Base-by-base conservation (phyloP, 2,888 invertebrate species). In the Thymelicus acteon region DNA sequence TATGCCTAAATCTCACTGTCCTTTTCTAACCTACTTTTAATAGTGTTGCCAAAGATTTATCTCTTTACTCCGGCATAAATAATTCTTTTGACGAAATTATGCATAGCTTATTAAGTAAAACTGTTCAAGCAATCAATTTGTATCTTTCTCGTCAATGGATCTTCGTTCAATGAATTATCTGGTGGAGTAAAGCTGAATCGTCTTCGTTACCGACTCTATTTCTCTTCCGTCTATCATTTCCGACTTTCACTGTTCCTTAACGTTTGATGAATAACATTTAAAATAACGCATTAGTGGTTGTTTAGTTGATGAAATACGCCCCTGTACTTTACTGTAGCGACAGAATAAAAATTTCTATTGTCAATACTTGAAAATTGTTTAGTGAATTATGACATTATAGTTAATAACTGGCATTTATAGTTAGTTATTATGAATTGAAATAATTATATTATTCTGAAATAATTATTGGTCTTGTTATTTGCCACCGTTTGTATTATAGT, bases 381-480 rank as follows among this genome's bases (percentile, higher is more conserved):
- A 91, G 89, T 84, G 80, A 85, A 86, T 85, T 85, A 86, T 85
- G 74, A 85, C 87, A 86, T 84, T 90, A 88, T 90, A 90, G 88
- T 90, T 88, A 87, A 83, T 85, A 86, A 87, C 88, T 71, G 91
- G 91, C 93, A 91, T 93, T 90, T 92, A 93, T 93, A 93, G 93
- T 92, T 93, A 93, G 93, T 92, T 92, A 93, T 90, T 92, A 92
- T 91, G 85, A 92, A 93, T 93, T 93, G 89, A 93, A 91, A 92
- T 93, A 93, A 93, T 93, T 93, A 93, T 93, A 93, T 93, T 93
- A 93, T 93, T 93, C 93, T 92, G 92, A 93, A 93, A 93, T 92
- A 92, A 88, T 54, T 78, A 91, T 87, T 82, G 81, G 90, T 84
- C 82, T 92, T 93, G 76, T 93, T 85, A 93, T 93, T 93, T 91